phyloP scores from a whole-genome alignment of 2,888 invertebrate genomes.

The Leucophenga montana region DNA sequence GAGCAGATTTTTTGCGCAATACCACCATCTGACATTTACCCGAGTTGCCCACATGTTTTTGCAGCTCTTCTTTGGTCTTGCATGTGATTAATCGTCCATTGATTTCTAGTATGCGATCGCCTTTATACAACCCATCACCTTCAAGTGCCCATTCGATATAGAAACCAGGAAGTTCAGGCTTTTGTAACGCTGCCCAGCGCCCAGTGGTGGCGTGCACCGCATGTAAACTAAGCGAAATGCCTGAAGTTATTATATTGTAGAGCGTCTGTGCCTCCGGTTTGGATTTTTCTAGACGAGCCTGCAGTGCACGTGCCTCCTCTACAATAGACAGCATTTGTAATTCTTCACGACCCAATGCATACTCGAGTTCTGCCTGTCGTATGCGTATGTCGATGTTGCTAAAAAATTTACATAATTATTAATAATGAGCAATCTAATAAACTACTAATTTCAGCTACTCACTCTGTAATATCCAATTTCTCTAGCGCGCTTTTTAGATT shows the following conservation, averaged over 20 bases:
- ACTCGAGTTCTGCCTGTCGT: conserved; percentile 92
- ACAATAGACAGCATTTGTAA: conserved; percentile 87
- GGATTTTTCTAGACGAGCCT: conserved; percentile 84
- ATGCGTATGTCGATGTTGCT: conserved; percentile 92
- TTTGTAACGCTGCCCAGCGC: conserved; percentile 81
- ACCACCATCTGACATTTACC: conserved; percentile 73
- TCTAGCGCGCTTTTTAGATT: conserved; percentile 87
- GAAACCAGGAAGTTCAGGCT: conserved; percentile 79
- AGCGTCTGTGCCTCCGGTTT: conserved; percentile 76
- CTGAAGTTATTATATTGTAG: conserved; percentile 74
- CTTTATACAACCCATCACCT: conserved; percentile 82
- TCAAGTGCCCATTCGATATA: conserved; percentile 89
- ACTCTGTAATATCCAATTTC: conserved; percentile 91
- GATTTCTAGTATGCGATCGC: conserved; percentile 85
- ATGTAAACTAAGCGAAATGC: conserved; percentile 76
- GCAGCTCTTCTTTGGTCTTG: conserved; percentile 81
- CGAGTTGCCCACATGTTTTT: conserved; percentile 76
- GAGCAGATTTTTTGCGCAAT: conserved; percentile 65
- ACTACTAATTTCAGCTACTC: conserved; percentile 70
- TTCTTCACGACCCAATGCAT: conserved; percentile 90
- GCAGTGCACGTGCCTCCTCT: conserved; percentile 87
- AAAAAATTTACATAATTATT: conserved; percentile 33
- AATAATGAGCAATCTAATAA: conserved; percentile 6
- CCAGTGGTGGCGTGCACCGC: conserved; percentile 82
- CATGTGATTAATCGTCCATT: conserved; percentile 84